Evolutionary conservation across 2,888 invertebrate species (phyloP).

Genomic region (Sialis fuliginosa): DNA sequence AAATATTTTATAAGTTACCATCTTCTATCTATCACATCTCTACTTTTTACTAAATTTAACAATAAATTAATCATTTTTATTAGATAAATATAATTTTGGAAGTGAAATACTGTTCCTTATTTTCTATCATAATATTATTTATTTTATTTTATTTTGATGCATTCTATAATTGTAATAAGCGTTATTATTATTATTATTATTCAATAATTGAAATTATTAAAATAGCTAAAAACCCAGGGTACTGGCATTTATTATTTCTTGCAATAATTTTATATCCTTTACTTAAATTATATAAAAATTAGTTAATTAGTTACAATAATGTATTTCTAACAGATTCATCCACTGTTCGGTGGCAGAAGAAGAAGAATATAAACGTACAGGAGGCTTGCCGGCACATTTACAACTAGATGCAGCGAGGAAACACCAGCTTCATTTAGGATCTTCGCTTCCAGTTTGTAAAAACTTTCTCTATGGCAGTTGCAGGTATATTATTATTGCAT

Average conservation of each 20-base stretch:
- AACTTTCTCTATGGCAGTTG: conserved; percentile 31
- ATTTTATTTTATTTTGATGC: no score
- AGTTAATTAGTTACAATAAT: neutral
- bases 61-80: no score
- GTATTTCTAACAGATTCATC: conserved; percentile 34
- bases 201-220: no score
- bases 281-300: neutral
- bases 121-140: no score
- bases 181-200: no score
- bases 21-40: no score
- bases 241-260: neutral
- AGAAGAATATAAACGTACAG: conserved; percentile 51
- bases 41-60: no score
- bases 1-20: no score
- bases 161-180: no score
- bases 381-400: conserved; percentile 46
- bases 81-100: no score
- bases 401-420: conserved; percentile 25
- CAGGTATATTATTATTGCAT: conserved; percentile 15
- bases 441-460: conserved; percentile 28
- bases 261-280: neutral
- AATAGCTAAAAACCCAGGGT: no score
- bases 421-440: conserved; percentile 21
- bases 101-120: no score
- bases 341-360: conserved; percentile 65